These are phyloP conservation scores for Phaedon cochleariae DNA, from an alignment of 2,888 invertebrate genomes.

Conservation along the genomic window DNA sequence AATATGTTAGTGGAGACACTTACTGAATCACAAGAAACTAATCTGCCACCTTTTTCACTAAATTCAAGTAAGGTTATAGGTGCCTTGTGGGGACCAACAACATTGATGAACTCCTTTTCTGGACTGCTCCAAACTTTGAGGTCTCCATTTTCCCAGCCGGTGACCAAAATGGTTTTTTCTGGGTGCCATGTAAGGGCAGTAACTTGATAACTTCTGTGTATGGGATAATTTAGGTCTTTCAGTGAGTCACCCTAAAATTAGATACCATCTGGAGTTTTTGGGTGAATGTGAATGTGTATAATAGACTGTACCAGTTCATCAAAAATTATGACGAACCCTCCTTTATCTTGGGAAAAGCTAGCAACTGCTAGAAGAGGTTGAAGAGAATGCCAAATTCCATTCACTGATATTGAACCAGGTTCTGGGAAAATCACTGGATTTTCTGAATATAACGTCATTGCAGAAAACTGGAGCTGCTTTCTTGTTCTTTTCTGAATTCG, in stretches of 20 bases:
- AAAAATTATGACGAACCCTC: conserved; percentile 88
- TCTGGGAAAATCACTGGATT: conserved; percentile 82
- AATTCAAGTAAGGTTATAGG: conserved; percentile 73
- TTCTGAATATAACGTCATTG: conserved; percentile 87
- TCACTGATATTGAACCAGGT: conserved; percentile 79
- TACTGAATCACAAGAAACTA: conserved; percentile 87
- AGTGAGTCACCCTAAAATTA: conserved; percentile 74
- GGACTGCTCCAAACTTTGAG: conserved; percentile 84
- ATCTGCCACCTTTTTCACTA: conserved; percentile 83
- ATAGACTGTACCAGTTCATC: conserved; percentile 77
- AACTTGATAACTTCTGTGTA: conserved; percentile 80
- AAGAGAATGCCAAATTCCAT: conserved; percentile 83
- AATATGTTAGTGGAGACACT: conserved; percentile 40
- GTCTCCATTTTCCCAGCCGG: conserved; percentile 94
- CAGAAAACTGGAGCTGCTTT: not conserved
- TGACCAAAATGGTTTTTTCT: conserved; percentile 78
- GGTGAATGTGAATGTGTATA: not conserved
- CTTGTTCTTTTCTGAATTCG: no score
- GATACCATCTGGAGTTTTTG: not conserved
- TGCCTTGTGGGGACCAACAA: conserved; percentile 74
- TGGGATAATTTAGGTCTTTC: conserved; percentile 78
- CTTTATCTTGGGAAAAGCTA: conserved; percentile 86
- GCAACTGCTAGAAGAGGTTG: conserved; percentile 85
- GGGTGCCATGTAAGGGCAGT: conserved; percentile 92
- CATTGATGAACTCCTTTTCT: conserved; percentile 70